Evolutionary conservation across 1,140 invertebrate genomes (phyloP).

Genomic region (Drosophila littoralis): DNA sequence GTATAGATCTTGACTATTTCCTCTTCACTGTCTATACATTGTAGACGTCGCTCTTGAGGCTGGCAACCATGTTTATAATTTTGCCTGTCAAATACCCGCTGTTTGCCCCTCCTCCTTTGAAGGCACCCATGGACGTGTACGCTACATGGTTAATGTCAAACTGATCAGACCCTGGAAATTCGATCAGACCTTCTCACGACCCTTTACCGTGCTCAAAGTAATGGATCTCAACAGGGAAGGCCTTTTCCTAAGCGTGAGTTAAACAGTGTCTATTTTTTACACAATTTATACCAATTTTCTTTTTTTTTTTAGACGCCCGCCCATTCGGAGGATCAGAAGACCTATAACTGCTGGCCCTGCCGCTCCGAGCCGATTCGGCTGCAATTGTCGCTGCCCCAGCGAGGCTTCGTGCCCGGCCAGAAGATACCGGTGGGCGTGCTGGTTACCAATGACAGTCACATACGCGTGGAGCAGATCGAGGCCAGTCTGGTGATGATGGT

Average conservation of each 20-base stretch:
- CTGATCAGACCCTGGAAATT: conserved; percentile 91
- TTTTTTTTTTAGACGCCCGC: conserved; percentile 54
- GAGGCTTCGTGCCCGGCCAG: conserved; percentile 78
- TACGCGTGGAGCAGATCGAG: conserved; percentile 85
- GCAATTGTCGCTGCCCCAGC: conserved; percentile 62
- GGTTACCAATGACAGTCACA: conserved; percentile 83
- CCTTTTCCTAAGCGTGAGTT: conserved; percentile 60
- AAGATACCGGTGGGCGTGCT: conserved; percentile 58
- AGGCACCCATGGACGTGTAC: conserved; percentile 88
- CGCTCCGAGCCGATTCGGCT: conserved; percentile 62
- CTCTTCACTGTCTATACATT: conserved; percentile 33
- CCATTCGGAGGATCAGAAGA: conserved; percentile 57
- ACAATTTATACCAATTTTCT: not conserved
- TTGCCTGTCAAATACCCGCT: conserved; percentile 86
- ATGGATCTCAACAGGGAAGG: conserved; percentile 89
- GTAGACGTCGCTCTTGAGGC: conserved; percentile 59
- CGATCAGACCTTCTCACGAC: conserved; percentile 89
- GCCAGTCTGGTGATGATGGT: conserved; percentile 85
- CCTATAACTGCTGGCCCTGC: conserved; percentile 74
- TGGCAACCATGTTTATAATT: conserved; percentile 86
- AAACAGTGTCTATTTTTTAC: not conserved
- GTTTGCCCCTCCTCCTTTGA: conserved; percentile 89
- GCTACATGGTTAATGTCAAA: conserved; percentile 88
- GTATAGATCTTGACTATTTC: conserved; percentile 1
- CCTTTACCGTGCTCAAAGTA: conserved; percentile 89